Evolutionary conservation across 2,797 vertebrate species (phyloP), one percentile per base, ranked within the genome.

Genomic region (Crax fasciolata): DNA sequence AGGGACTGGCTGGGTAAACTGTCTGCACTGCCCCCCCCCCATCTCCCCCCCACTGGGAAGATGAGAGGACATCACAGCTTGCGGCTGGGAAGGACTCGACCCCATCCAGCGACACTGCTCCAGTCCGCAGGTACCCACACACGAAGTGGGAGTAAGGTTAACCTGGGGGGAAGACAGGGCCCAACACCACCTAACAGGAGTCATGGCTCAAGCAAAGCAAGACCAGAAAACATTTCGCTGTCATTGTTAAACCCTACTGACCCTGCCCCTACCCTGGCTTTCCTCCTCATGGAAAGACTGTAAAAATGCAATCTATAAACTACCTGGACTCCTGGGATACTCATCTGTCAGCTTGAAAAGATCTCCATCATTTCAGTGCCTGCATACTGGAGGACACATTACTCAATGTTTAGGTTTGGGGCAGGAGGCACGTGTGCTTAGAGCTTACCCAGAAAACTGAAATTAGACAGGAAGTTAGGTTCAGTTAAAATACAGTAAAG

Each of bases 401-500:
- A 51, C 11, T 67, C 43, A 41, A 14, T 52, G 7, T 9, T 51
- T 3, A 43, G 66, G 27, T 38, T 20, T 57, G 9, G 6, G 10
- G n/a, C 41, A 76, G 28, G 4, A 83, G 32, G 6, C 12, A 41
- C 9, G 17, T 1, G 2, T 0, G 0, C 5, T 6, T 1, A 28
- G 24, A 74, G 55, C n/a, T 57, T 7, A 19, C 7, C n/a, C 16
- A 14, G 27, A 67, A 77, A 89, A 78, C 35, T 27, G 14, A 27
- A 55, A 32, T 48, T 23, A 68, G 27, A 84, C 35, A 72, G 61
- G 8, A 16, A 73, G 68, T 83, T 25, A 18, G 8, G 11, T 25
- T 84, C 25, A 27, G 17, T 73, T 94, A 46, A 70, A 87, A 74
- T 0, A 2, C 23, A 62, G 46, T 2, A 1, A 90, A 89, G 39